Conservation (phyloP, 1,140 invertebrate species). For the Solen grandis region DNA sequence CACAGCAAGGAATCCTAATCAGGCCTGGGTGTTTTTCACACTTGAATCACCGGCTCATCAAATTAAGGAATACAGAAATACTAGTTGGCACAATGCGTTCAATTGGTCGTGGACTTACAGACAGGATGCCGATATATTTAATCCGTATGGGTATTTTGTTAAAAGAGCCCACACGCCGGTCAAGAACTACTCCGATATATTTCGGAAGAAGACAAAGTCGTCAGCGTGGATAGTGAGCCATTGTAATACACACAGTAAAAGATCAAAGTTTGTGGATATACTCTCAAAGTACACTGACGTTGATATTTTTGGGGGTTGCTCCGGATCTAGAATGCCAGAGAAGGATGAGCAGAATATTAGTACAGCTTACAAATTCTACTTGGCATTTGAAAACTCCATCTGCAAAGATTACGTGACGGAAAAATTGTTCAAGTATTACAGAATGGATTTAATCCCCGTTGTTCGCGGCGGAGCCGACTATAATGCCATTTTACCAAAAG, state of each 20-base stretch:
- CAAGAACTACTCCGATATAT: not conserved
- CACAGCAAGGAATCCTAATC: too few species aligned
- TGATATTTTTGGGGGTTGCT: not conserved
- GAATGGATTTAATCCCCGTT: constrained; percentile 18
- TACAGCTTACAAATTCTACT: constrained; percentile 11
- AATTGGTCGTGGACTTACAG: not conserved
- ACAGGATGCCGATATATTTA: not conserved
- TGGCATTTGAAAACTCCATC: constrained; percentile 38
- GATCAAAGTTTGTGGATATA: not conserved
- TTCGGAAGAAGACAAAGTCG: not conserved
- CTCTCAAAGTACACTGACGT: not conserved
- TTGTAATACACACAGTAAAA: not conserved
- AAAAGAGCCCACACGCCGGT: not conserved
- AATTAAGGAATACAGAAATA: not conserved
- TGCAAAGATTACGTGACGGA: constrained; percentile 41
- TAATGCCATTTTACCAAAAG: not conserved
- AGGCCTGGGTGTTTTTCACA: not conserved
- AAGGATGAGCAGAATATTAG: not conserved
- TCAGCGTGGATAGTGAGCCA: not conserved
- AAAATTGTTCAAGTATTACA: constrained; percentile 31
- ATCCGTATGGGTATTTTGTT: not conserved
- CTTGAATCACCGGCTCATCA: not conserved
- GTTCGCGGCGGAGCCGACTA: not conserved
- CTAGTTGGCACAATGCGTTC: not conserved
- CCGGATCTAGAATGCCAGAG: not conserved